phyloP scores from a whole-genome alignment of 2,888 invertebrate genomes.

The Volucella bombylans region DNA sequence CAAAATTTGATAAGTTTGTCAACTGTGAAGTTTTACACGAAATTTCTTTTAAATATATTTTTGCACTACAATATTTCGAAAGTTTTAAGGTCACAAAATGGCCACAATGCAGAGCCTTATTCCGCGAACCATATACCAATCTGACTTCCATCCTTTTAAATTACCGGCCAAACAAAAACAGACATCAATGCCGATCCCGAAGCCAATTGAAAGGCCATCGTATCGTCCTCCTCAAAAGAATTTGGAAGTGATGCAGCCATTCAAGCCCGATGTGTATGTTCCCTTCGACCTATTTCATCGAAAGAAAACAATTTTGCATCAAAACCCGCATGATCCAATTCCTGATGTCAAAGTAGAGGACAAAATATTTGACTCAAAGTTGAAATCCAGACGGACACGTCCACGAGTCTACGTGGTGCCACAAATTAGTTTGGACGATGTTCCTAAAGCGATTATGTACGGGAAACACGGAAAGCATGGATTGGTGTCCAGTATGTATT shows the following conservation, averaged over 20 bases:
- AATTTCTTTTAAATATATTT: neutral
- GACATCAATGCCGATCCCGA: neutral
- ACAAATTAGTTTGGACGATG: slow-evolving; percentile 71
- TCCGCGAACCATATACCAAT: slow-evolving; percentile 27
- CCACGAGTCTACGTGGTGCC: slow-evolving; percentile 71
- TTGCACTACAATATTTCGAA: too few relatives aligned
- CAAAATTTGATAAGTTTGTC: too few relatives aligned
- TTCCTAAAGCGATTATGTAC: slow-evolving; percentile 72
- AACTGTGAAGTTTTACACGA: neutral
- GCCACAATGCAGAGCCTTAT: neutral
- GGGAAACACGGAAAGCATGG: slow-evolving; percentile 49
- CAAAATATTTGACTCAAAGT: slow-evolving; percentile 63
- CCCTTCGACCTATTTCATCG: slow-evolving; percentile 71
- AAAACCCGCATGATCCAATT: slow-evolving; percentile 64
- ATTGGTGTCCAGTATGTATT: slow-evolving; percentile 71
- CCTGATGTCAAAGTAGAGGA: slow-evolving; percentile 58
- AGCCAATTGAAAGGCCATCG: slow-evolving; percentile 1
- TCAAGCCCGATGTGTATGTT: slow-evolving; percentile 60
- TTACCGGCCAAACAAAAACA: slow-evolving; percentile 9
- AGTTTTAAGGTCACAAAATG: slow-evolving; percentile 1
- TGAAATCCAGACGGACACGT: slow-evolving; percentile 62
- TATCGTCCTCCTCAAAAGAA: slow-evolving; percentile 64
- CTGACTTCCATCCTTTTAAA: slow-evolving; percentile 20
- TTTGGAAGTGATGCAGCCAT: slow-evolving; percentile 67
- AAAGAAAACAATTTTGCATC: slow-evolving; percentile 58